Conservation (phyloP, 2,888 invertebrate species). For the Coelogynopora nodosa region DNA sequence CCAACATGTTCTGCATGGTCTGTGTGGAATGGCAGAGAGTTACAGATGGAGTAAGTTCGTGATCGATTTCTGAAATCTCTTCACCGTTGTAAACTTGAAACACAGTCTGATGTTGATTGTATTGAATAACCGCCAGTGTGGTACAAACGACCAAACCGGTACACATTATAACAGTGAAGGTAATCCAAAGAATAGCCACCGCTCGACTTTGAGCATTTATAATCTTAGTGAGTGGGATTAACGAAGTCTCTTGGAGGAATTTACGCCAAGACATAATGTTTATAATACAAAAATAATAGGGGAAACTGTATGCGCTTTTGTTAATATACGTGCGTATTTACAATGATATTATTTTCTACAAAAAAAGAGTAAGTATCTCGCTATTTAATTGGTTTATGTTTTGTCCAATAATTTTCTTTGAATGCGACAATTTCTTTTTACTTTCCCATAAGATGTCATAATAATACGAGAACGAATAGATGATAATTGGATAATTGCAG, state of each 20-base stretch:
- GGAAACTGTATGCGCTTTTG: too few species aligned
- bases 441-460: too few species aligned
- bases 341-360: too few species aligned
- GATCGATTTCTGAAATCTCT: background rate
- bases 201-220: conserved; percentile 36
- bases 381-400: too few species aligned
- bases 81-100: conserved; percentile 6
- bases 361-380: too few species aligned
- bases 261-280: background rate
- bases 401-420: too few species aligned
- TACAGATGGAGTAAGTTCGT: conserved; percentile 23
- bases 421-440: too few species aligned
- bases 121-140: conserved; percentile 29
- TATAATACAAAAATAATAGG: too few species aligned
- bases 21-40: conserved; percentile 14
- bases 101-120: conserved; percentile 35
- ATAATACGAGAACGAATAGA: too few species aligned
- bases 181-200: conserved; percentile 14
- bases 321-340: too few species aligned
- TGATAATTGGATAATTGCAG: too few species aligned
- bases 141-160: conserved; percentile 26
- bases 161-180: conserved; percentile 22
- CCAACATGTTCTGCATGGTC: conserved; percentile 4
- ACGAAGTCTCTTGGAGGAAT: background rate
- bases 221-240: conserved; percentile 37